phyloP scores from a whole-genome alignment of 2,888 invertebrate genomes.

The Nomada fucata region DNA sequence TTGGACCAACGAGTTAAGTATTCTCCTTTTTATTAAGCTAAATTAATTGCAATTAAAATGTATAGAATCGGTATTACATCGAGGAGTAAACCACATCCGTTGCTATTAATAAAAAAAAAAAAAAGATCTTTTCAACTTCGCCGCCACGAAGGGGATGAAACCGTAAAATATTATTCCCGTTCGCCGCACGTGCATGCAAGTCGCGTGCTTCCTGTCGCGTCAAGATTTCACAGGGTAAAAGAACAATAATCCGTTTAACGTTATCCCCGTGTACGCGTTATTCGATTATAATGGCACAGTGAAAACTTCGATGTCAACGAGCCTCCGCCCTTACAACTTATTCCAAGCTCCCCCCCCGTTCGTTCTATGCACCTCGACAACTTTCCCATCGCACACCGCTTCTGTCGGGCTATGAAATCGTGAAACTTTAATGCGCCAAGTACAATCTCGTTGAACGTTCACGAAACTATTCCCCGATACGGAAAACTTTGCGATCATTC shows the following conservation, averaged over 20 bases:
- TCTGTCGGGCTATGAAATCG: background rate
- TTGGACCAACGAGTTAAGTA: too few species aligned
- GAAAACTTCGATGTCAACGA: conserved; percentile 49
- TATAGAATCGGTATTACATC: too few species aligned
- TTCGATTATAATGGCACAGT: conserved; percentile 51
- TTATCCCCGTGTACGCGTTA: conserved; percentile 28
- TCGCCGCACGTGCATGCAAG: background rate
- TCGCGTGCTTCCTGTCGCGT: conserved; percentile 15
- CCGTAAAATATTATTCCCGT: background rate
- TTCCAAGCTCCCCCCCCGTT: too few species aligned
- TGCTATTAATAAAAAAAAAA: background rate
- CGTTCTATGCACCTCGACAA: background rate
- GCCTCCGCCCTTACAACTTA: background rate
- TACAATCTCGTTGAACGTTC: background rate
- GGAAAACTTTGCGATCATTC: background rate
- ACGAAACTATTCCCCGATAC: background rate
- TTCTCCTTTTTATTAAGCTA: too few species aligned
- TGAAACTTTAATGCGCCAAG: background rate
- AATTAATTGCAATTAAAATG: too few species aligned
- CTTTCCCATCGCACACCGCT: background rate
- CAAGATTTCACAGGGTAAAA: conserved; percentile 45
- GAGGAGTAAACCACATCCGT: too few species aligned
- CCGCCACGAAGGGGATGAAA: background rate
- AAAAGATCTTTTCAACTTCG: background rate
- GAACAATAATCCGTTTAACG: conserved; percentile 56